Conservation (phyloP, 1,140 invertebrate genomes). For the Nixonia krombeini region DNA sequence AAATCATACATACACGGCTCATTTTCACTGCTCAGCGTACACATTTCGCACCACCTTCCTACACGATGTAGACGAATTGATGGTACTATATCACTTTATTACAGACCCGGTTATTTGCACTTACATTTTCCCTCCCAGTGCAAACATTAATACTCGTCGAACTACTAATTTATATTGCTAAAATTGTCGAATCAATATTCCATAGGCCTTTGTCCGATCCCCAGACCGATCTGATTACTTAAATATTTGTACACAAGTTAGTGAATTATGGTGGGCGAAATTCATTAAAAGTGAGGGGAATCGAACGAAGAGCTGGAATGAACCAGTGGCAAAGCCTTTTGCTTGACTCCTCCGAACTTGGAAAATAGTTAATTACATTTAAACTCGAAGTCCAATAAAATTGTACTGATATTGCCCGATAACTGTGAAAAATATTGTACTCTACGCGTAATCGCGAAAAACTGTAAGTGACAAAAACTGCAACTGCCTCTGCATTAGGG, state of each 20-base stretch:
- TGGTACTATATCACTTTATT: too few relatives aligned
- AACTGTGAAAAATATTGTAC: background rate
- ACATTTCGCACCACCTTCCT: too few relatives aligned
- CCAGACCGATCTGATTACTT: background rate
- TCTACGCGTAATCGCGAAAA: background rate
- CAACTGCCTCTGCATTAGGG: too few relatives aligned
- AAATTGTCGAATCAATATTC: too few relatives aligned
- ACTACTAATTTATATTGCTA: too few relatives aligned
- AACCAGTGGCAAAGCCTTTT: background rate
- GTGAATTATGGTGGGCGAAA: background rate
- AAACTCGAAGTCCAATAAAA: slow-evolving; percentile 1
- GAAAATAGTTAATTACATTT: background rate
- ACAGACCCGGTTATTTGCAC: too few relatives aligned
- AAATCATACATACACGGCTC: too few relatives aligned
- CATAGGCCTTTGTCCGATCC: background rate
- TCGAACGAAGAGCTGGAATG: background rate
- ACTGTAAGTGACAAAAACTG: too few relatives aligned
- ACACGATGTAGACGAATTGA: too few relatives aligned
- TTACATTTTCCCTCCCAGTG: too few relatives aligned
- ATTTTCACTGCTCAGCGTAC: too few relatives aligned
- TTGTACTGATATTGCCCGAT: background rate
- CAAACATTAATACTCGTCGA: too few relatives aligned
- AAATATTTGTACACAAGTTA: background rate
- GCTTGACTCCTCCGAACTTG: background rate
- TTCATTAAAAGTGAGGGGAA: slow-evolving; percentile 1